Evolutionary conservation across 2,113 vertebrate species (phyloP).

Genomic region (Tragelaphus buxtoni): DNA sequence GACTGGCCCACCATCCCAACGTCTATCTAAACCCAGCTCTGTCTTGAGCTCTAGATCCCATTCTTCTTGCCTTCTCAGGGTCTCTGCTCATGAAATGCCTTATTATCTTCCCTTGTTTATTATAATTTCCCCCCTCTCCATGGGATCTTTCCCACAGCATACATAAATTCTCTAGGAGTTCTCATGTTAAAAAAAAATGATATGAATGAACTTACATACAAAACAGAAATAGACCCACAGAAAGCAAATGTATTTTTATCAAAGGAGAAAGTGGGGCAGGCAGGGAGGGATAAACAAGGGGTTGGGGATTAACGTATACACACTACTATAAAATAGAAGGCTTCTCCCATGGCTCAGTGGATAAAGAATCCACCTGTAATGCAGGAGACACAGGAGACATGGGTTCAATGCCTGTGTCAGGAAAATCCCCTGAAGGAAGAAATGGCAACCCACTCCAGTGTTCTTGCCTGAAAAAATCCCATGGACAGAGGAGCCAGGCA

Average conservation of each 20-base stretch:
- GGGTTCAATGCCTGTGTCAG: background rate
- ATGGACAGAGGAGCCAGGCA: background rate
- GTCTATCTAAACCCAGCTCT: background rate
- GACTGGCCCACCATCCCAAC: rapidly evolving
- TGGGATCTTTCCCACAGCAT: background rate
- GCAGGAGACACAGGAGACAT: background rate
- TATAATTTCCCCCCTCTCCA: background rate
- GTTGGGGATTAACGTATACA: background rate
- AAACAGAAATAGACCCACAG: background rate
- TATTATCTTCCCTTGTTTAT: background rate
- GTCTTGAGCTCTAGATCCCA: background rate
- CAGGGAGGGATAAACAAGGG: background rate
- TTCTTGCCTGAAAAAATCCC: background rate
- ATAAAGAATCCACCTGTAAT: background rate
- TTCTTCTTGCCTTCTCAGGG: background rate
- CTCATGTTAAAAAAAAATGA: background rate
- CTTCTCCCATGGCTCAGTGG: background rate
- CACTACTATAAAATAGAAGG: background rate
- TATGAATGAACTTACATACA: background rate
- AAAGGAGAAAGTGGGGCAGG: background rate
- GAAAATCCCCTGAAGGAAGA: background rate
- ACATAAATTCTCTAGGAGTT: background rate
- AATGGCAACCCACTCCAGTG: background rate
- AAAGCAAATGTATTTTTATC: background rate
- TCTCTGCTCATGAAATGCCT: background rate